Evolutionary conservation across 2,888 invertebrate genomes (phyloP).

Genomic region (Suillia variegata): DNA sequence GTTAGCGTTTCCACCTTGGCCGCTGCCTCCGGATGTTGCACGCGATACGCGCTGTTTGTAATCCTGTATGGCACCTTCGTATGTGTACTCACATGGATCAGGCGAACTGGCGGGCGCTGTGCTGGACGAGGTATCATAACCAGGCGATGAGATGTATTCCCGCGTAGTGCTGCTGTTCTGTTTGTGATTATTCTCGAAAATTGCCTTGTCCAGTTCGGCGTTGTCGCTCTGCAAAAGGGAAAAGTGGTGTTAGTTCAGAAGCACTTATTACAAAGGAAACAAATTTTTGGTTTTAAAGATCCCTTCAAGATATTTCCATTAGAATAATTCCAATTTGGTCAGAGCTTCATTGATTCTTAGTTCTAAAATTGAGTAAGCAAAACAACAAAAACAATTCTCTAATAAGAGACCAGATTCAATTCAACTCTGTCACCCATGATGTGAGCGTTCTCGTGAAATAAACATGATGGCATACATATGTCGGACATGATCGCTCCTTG

Average conservation of each 20-base stretch:
- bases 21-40: conserved; percentile 49
- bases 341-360: too few species aligned
- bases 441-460: too few species aligned
- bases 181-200: conserved; percentile 38
- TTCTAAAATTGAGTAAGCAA: too few species aligned
- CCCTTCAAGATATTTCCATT: too few species aligned
- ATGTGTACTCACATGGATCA: conserved; percentile 81
- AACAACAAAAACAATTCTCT: too few species aligned
- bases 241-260: background rate
- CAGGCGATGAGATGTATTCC: conserved; percentile 60
- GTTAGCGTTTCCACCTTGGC: conserved; percentile 12
- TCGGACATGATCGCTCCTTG: too few species aligned
- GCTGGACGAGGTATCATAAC: conserved; percentile 73
- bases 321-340: too few species aligned
- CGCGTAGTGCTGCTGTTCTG: conserved; percentile 37
- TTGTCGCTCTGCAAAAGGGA: conserved; percentile 66
- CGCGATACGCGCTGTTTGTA: conserved; percentile 79
- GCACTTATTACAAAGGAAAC: too few species aligned
- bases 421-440: too few species aligned
- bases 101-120: conserved; percentile 72
- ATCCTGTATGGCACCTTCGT: conserved; percentile 85
- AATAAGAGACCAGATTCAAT: too few species aligned
- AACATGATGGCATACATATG: too few species aligned
- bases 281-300: too few species aligned
- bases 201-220: conserved; percentile 62